Evolutionary conservation across 2,888 invertebrate species (phyloP), one percentile per base, ranked within the genome.

Genomic region (Blomia tropicalis): DNA sequence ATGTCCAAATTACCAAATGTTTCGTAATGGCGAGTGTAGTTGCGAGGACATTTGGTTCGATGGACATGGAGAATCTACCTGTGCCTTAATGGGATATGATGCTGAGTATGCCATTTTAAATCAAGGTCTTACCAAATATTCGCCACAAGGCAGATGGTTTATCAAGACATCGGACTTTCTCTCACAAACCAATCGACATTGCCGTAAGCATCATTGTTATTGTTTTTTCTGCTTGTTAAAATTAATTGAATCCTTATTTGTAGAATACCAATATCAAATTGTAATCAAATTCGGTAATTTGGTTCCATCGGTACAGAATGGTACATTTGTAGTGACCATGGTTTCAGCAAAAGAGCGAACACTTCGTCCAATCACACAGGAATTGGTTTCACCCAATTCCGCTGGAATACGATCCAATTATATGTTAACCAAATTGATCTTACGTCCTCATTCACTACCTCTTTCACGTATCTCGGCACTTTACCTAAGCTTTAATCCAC

Each of bases 31-130:
- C 1, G 27, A 60, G 25, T 63, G 63, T 54, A 47, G 32, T 3
- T 63, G 63, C 25, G 63, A 63, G 27, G 60, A 60, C 58, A 27
- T 56, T 14, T 56, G 2, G 56, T 3, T 25, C 14, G 11, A 36
- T 31, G 56, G 56, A 27, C 56, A 56, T 31, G 19, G 23, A 17
- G 19, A 43, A 41, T n/a, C 32, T 23, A 31, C 59, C 11, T 63
- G 63, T 41, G 63, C 63, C 5, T 30, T 63, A 5, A 63, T 63
- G 63, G 63, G 63, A 25, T 30, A 30, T 25, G 58, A 63, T 23
- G 59, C 63, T 27, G 63, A 63, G 22, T 29, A 31, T 54, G 43
- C 60, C 22, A n/a, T 53, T 4, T 11, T 56, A 4, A 30, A 54
- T 2, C 47, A 51, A 32, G 60, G 29, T 22, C n/a, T 60, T 3